These are phyloP conservation scores for Urocitellus parryii DNA, from an alignment of 2,113 vertebrate species.

Conservation along the genomic window DNA sequence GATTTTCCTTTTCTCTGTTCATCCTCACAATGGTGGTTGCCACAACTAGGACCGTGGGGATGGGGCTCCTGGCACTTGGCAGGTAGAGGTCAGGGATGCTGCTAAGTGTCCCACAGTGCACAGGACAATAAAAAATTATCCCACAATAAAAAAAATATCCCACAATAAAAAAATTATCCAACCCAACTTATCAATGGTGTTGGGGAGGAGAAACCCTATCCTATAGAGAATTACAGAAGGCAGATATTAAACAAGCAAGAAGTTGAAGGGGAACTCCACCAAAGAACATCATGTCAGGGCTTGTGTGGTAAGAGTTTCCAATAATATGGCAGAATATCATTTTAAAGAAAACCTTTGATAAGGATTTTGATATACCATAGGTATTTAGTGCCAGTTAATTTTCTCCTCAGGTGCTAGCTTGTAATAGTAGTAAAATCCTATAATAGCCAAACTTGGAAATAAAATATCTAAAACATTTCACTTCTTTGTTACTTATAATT, in stretches of 20 bases:
- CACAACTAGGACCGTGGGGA: background rate
- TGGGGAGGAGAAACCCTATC: background rate
- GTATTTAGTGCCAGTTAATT: background rate
- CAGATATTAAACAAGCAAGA: background rate
- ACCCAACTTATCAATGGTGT: background rate
- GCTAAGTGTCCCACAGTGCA: background rate
- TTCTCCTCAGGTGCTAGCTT: background rate
- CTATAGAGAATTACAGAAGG: background rate
- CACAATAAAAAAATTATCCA: background rate
- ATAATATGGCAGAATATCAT: background rate
- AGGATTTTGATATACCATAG: background rate
- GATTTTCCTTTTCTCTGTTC: background rate
- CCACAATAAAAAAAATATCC: background rate
- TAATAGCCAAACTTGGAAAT: slow-evolving; percentile 27
- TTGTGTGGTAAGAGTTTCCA: background rate
- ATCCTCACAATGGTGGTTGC: background rate
- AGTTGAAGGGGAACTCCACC: background rate
- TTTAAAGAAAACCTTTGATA: background rate
- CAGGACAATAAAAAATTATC: background rate
- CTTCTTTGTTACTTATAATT: slow-evolving; percentile 48
- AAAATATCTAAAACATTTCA: slow-evolving; percentile 41
- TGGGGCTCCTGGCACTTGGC: no score
- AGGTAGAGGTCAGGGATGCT: background rate
- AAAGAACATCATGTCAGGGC: background rate
- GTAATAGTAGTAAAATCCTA: background rate